Evolutionary conservation across 2,888 invertebrate species (phyloP).

Genomic region (Magallana nippona): DNA sequence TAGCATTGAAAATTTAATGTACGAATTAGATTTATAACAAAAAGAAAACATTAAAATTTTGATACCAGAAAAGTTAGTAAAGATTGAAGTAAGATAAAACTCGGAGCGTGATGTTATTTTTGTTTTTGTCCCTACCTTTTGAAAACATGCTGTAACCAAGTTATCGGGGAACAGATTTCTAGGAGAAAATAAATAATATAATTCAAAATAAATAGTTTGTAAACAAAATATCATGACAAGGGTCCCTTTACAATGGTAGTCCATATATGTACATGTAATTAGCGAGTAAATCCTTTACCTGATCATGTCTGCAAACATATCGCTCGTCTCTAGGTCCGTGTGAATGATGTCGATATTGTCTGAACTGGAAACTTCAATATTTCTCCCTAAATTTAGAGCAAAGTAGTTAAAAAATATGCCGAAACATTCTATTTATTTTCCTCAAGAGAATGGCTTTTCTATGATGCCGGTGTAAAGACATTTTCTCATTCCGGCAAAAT

Average conservation of each 20-base stretch:
- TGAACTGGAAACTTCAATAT: not conserved
- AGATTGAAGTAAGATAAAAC: too few relatives aligned
- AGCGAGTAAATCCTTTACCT: not conserved
- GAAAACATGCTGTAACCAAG: conserved; percentile 50
- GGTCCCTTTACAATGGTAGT: not conserved
- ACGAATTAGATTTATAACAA: too few relatives aligned
- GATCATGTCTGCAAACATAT: conserved; percentile 39
- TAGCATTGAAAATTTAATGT: too few relatives aligned
- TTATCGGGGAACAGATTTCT: conserved; percentile 62
- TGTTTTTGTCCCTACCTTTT: conserved; percentile 41
- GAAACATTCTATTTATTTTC: too few relatives aligned
- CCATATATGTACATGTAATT: not conserved
- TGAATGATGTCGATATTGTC: not conserved
- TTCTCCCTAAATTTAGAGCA: not conserved
- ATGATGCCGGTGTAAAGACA: too few relatives aligned
- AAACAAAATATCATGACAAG: not conserved
- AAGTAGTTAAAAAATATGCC: too few relatives aligned
- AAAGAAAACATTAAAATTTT: too few relatives aligned
- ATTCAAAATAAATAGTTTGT: not conserved
- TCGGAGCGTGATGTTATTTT: too few relatives aligned
- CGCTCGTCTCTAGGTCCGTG: conserved; percentile 24
- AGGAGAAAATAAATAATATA: not conserved
- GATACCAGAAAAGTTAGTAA: too few relatives aligned
- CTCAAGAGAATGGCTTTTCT: too few relatives aligned
- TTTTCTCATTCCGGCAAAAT: too few relatives aligned